These are phyloP conservation scores for Urosaurus nigricauda DNA, from an alignment of 2,797 vertebrate species.

Conservation along the genomic window DNA sequence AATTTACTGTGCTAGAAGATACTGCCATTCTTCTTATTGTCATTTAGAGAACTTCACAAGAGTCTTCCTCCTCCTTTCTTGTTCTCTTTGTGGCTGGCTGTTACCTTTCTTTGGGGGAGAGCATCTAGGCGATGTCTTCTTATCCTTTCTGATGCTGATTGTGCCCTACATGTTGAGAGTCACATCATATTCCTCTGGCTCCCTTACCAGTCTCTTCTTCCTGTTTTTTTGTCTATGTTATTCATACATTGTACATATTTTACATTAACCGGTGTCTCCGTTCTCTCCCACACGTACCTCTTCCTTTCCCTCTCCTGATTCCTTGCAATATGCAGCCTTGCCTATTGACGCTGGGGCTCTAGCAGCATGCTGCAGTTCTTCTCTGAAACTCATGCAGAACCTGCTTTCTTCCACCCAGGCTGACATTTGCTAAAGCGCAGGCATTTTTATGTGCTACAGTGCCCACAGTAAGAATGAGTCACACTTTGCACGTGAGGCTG, in stretches of 20 bases:
- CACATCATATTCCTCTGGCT: neutral
- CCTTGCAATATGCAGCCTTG: neutral
- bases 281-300: rapidly evolving
- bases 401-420: conserved; percentile 15
- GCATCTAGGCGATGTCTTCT: rapidly evolving
- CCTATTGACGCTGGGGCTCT: rapidly evolving
- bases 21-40: neutral
- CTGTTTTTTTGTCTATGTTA: neutral
- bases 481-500: conserved; percentile 39
- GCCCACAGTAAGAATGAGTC: conserved; percentile 63
- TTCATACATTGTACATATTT: neutral
- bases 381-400: neutral
- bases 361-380: rapidly evolving
- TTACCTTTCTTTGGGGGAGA: neutral
- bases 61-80: neutral
- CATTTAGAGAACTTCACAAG: neutral
- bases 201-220: neutral
- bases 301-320: neutral
- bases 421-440: neutral
- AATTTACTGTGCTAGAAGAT: neutral
- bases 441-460: neutral
- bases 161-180: neutral
- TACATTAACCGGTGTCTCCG: neutral
- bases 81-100: neutral
- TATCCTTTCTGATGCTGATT: rapidly evolving